A percentile compares a stretch with the other conserved stretches of the same genome.
Evolutionary conservation across 2,113 vertebrate genomes (phyloP).

Genomic region (Echinops telfairi): DNA sequence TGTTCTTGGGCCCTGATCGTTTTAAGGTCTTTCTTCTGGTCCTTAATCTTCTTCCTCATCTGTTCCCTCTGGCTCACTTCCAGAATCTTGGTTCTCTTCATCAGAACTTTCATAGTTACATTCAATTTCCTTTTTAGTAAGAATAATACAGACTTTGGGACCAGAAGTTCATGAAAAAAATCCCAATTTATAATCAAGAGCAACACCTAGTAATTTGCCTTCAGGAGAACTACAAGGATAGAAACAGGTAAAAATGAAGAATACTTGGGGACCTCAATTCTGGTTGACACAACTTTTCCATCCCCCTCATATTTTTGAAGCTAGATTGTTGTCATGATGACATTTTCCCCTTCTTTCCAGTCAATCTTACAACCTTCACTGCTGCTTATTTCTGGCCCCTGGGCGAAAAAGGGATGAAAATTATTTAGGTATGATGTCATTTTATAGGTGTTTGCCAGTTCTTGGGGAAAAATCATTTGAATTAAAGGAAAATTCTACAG

Average conservation of each 20-base stretch:
- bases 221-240: neutral
- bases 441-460: neutral
- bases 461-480: neutral
- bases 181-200: neutral
- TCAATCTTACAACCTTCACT: neutral
- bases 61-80: neutral
- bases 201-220: neutral
- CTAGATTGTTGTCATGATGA: neutral
- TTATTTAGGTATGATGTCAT: neutral
- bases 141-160: neutral
- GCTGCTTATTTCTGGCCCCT: conserved; percentile 10
- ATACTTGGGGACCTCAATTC: neutral
- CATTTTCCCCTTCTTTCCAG: neutral
- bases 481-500: conserved; percentile 18
- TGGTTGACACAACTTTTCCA: neutral
- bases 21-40: neutral
- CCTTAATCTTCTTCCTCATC: neutral
- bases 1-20: neutral
- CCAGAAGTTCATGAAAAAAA: conserved; percentile 26
- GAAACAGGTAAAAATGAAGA: conserved; percentile 12
- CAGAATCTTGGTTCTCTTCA: neutral
- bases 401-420: neutral
- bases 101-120: neutral
- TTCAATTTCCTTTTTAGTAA: conserved; percentile 17
- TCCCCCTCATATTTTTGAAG: neutral